phyloP scores from a whole-genome alignment of 2,113 vertebrate species.

The Australoheros scitulus region DNA sequence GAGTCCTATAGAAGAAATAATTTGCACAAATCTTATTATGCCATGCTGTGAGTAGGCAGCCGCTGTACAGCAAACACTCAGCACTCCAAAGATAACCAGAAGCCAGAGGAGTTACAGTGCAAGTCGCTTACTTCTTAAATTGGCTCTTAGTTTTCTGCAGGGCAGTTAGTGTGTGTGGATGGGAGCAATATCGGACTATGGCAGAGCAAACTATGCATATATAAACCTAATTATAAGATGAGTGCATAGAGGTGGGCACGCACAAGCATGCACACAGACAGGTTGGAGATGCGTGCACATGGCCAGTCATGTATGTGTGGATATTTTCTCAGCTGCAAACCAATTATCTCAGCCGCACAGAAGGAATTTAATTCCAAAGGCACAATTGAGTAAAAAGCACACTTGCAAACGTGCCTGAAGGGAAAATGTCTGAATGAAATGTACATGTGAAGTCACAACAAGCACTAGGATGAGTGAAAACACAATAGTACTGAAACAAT shows the following conservation, averaged over 20 bases:
- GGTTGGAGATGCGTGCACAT: conserved; percentile 27
- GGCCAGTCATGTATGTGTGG: not conserved
- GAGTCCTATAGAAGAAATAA: conserved; percentile 33
- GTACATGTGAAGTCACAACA: not conserved
- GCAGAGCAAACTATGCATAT: conserved; percentile 38
- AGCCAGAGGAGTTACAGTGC: conserved; percentile 40
- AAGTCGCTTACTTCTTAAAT: conserved; percentile 53
- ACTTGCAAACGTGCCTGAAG: not conserved
- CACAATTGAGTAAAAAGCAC: not conserved
- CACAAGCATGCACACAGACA: not conserved
- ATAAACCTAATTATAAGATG: conserved; percentile 38
- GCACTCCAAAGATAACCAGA: conserved; percentile 58
- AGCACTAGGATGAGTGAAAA: not conserved
- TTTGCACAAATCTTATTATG: conserved; percentile 61
- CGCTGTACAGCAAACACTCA: conserved; percentile 47
- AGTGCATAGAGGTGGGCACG: not conserved
- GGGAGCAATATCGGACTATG: conserved; percentile 29
- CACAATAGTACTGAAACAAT: not conserved
- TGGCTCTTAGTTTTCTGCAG: conserved; percentile 56
- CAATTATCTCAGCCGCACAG: not conserved
- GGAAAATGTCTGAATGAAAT: not conserved
- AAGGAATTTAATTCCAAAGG: not conserved
- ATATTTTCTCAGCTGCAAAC: conserved; percentile 21
- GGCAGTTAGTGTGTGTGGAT: conserved; percentile 32
- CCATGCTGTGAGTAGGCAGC: conserved; percentile 47